Evolutionary conservation across 1,140 invertebrate genomes (phyloP), one percentile per base, ranked within the genome.

Genomic region (Ganaspis sp.): DNA sequence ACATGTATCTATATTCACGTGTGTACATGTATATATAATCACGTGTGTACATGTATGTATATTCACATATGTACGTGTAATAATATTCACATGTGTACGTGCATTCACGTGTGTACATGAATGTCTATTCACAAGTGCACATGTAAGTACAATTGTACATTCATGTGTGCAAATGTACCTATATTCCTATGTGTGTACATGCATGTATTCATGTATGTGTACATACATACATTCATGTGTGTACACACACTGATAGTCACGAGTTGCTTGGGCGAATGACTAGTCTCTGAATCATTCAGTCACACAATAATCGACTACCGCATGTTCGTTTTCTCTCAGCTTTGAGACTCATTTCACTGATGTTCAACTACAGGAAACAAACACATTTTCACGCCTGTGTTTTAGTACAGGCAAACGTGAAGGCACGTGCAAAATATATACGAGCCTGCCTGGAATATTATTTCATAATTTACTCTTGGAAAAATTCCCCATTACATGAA

Each of bases 271-370:
- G 69, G 72, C 82, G 76, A 81, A 45, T 75, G 81, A 81, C 79
- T 81, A 70, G 74, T 75, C 77, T 74, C 69, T 82, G 82, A 83
- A 82, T 84, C 77, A 83, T 82, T 81, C 23, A 64, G 23, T 64
- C 75, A 78, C 38, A 37, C 73, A 42, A 80, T 80, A 74, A 83
- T 80, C 78, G 72, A 80, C 76, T 76, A 64, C 64, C 73, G 72
- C 17, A 70, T 64, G 69, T 45, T 69, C 78, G 71, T 37, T 71
- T 69, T 64, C 73, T 53, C 45, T 23, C 53, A 23, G 53, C 53
- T 64, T 4, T 15, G 1, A 34, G 9, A 34, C 23, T 64, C 23
- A 64, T 29, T 64, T 64, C 23, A 64, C 23, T 64, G 58, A 64
- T 26, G 58, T 64, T 64, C 12, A 26, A 64, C 23, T 26, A 64